Base-by-base conservation (phyloP, 2,113 vertebrate species). In the Picathartes gymnocephalus region DNA sequence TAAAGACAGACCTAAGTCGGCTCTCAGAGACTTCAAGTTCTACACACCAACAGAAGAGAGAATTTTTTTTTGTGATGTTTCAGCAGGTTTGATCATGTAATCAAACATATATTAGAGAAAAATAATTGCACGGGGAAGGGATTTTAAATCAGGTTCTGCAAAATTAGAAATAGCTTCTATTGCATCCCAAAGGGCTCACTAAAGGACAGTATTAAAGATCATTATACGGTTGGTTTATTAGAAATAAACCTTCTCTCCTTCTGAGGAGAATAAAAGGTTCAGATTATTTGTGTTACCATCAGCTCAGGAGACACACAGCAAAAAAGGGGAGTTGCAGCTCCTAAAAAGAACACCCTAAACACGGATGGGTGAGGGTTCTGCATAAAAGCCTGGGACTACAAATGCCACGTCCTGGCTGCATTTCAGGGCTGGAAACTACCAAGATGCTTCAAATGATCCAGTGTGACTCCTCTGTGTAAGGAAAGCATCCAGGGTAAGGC, bases 401-500 rank as follows among this genome's bases (percentile, higher is more conserved):
- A 70, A 27, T 14, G 13, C 40, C 81, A 13, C 4, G 10, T 33
- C 47, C n/a, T 28, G 50, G 92, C 44, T 58, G 54, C 73, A 22
- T 25, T 76, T 45, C 61, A 65, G 65, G 73, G 71, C 51, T 39
- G 53, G 53, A 72, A 86, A 47, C 54, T 15, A 23, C 56, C 28
- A 24, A 33, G 66, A 33, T 30, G 80, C 73, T 72, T 7, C 24
- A 70, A 78, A 76, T 0, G 13, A 80, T 37, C 66, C 82, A 30
- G 8, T 11, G 13, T 42, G 85, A 72, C 61, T 74, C 65, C 42
- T 64, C 62, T 37, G 35, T 11, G 31, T 17, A 44, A 88, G 47
- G 48, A 81, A 78, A 90, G 56, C 33, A 53, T 86, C 57, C 72
- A 54, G 76, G 70, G 11, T 83, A 95, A 95, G 90, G 95, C 96